A percentile compares a stretch with the other conserved stretches of the same genome.
Evolutionary conservation across 2,888 invertebrate species (phyloP).

Genomic region (Caenorhabditis sinica): DNA sequence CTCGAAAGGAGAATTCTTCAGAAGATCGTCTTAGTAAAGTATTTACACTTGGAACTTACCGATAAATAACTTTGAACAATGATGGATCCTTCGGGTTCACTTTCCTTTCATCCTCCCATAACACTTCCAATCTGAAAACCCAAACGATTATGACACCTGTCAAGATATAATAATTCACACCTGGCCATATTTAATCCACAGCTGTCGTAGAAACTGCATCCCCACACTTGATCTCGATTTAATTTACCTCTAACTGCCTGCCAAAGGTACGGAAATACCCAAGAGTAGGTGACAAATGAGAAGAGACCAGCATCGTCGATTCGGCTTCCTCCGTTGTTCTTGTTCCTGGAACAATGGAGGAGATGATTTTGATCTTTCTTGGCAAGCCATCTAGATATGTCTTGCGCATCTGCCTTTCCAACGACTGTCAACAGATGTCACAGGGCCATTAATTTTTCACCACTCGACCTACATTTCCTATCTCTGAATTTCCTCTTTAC

Average conservation of each 20-base stretch:
- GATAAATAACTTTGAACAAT: constrained; percentile 74
- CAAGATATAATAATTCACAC: constrained; percentile 71
- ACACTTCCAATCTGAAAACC: constrained; percentile 80
- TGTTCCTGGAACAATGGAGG: constrained; percentile 32
- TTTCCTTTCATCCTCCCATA: constrained; percentile 84
- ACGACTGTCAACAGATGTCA: neutral
- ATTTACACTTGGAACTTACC: no score
- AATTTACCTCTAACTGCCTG: constrained; percentile 78
- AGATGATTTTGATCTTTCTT: neutral
- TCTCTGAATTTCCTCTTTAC: no score
- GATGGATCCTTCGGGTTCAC: constrained; percentile 72
- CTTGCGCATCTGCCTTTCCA: neutral
- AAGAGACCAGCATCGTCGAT: constrained; percentile 84
- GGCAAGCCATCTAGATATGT: no score
- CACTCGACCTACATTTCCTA: no score
- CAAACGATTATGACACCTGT: neutral
- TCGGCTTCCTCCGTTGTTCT: constrained; percentile 73
- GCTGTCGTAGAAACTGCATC: constrained; percentile 83
- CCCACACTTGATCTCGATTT: constrained; percentile 80
- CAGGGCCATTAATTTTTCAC: no score
- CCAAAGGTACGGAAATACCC: constrained; percentile 84
- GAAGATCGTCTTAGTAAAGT: no score
- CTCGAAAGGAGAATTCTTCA: no score
- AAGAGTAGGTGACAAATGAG: constrained; percentile 84
- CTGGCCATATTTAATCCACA: constrained; percentile 84